phyloP scores from a whole-genome alignment of 2,797 vertebrate genomes.

The Coregonus sp. region DNA sequence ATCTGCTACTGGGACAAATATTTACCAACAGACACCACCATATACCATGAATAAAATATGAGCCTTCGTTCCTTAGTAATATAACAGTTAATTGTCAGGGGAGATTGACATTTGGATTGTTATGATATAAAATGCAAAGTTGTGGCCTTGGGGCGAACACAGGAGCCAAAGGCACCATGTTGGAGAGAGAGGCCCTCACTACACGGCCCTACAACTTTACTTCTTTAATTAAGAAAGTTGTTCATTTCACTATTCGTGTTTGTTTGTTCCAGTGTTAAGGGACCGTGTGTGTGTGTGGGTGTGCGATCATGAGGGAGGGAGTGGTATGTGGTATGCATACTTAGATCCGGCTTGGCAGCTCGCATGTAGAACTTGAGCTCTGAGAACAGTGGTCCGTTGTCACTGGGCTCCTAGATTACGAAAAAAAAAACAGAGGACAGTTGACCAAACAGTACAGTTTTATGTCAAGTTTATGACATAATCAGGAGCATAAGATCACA shows the following conservation, averaged over 20 bases:
- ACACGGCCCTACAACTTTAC: conserved; percentile 51
- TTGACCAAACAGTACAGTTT: background rate
- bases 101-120: conserved; percentile 81
- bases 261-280: conserved; percentile 25
- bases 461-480: background rate
- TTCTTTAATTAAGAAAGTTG: conserved; percentile 77
- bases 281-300: conserved; percentile 21
- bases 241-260: conserved; percentile 62
- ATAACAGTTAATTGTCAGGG: conserved; percentile 80
- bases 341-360: conserved; percentile 92
- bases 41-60: conserved; percentile 80
- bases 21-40: conserved; percentile 78
- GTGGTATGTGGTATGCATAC: conserved; percentile 72
- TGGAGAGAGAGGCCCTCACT: conserved; percentile 35
- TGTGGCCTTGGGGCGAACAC: conserved; percentile 67
- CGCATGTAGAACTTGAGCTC: conserved; percentile 97
- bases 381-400: conserved; percentile 95
- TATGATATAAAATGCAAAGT: conserved; percentile 80
- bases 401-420: conserved; percentile 86
- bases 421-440: background rate
- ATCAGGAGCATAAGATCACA: background rate
- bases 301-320: conserved; percentile 19
- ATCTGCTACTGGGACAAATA: conserved; percentile 80
- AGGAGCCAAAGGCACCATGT: conserved; percentile 54
- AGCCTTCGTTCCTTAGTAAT: conserved; percentile 78